Base-by-base conservation (phyloP, 1,140 invertebrate species). In the Sarcophaga peregrina region DNA sequence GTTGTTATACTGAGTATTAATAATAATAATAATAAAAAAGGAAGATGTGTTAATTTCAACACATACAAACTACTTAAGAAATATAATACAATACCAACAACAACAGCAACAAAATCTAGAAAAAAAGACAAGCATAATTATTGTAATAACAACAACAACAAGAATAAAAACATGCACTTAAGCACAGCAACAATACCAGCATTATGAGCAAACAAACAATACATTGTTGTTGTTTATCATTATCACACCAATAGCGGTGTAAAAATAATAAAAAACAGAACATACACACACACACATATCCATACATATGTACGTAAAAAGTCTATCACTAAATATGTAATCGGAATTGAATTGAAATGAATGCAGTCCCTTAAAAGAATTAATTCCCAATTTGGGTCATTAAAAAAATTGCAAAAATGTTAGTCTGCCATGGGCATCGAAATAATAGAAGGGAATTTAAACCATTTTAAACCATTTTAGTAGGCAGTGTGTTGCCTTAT, bases 11-110 rank as follows among this genome's bases (percentile, higher is more conserved):
- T 62, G 58, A 6, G 20, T 68, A 68, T 20, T 68, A 68, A 68
- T 68, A 68, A 13, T 37, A 5, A 20, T 9, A 20, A 78, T 78
- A 78, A 76, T 78, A 78, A 78, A 78, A 37, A 78, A 78, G 75
- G 75, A 25, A 78, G 75, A 78, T 78, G 75, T 78, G 75, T 78
- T 78, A 78, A 78, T 78, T 78, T 78, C 75, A 48, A 78, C 75
- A 78, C 75, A 78, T 78, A 78, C 17, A 78, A 48, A 78, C 62
- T 68, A 68, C 62, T 68, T 25, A 25, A 68, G 20, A 68, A 25
- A 78, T 0, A 78, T n/a, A 50, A 50, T n/a, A 52, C 50, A 74
- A 10, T 6, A 45, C 9, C 75, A 17, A 78, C 47, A 20, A 52
- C 25, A 37, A 37, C 25, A 37, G 4, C 4, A 50, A 50, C 8